A percentile compares a stretch with the other conserved stretches of the same genome.
Conservation (phyloP, 2,888 invertebrate genomes). For the Pachymerium ferrugineum region DNA sequence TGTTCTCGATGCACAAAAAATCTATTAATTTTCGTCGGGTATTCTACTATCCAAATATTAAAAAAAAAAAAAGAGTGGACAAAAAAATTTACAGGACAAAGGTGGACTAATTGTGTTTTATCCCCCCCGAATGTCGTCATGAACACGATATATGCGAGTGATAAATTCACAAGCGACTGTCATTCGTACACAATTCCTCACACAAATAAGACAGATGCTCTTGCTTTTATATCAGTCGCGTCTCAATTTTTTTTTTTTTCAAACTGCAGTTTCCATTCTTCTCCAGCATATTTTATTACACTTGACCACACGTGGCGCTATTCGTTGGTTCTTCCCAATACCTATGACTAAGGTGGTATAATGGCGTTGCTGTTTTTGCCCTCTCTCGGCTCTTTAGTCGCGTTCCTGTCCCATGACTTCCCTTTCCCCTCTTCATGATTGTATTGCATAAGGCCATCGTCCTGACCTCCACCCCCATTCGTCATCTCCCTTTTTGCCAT, state of each 20-base stretch:
- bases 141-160: conserved; percentile 14
- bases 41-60: not conserved
- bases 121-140: conserved; percentile 6
- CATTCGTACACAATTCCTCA: conserved; percentile 5
- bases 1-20: not conserved
- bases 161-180: not conserved
- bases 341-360: not conserved
- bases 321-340: not conserved
- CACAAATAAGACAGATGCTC: conserved; percentile 17
- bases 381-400: not conserved
- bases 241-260: conserved; percentile 16
- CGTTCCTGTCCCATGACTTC: not conserved
- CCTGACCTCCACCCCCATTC: conserved; percentile 11
- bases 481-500: not conserved
- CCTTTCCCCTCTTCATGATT: not conserved
- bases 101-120: conserved; percentile 10
- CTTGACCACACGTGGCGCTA: conserved; percentile 14
- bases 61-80: not conserved
- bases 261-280: not conserved
- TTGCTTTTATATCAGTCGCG: not conserved
- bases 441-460: not conserved
- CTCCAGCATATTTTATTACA: conserved; percentile 15
- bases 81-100: not conserved
- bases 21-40: not conserved
- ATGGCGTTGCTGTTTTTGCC: conserved; percentile 4